Conservation (phyloP, 2,888 invertebrate species). For the Sesamia inferens region DNA sequence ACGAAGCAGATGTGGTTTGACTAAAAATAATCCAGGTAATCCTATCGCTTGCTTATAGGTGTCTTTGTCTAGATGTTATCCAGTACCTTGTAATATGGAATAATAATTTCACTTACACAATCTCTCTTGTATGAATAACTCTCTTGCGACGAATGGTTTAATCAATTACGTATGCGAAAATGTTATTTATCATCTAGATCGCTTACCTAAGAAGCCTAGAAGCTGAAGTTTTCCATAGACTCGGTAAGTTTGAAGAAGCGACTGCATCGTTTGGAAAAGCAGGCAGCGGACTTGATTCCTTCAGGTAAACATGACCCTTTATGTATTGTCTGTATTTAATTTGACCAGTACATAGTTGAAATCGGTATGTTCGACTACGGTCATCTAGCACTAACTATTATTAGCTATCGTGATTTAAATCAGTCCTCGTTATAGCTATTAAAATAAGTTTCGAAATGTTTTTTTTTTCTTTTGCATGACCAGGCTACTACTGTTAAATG, state of each 20-base stretch:
- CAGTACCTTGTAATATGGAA: neutral
- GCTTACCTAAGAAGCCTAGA: conserved; percentile 78
- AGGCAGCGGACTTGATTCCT: conserved; percentile 68
- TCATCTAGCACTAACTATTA: neutral
- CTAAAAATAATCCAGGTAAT: no score
- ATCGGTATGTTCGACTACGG: neutral
- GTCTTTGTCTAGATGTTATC: no score
- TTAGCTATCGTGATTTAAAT: neutral
- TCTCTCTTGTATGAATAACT: neutral
- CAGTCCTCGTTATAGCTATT: neutral
- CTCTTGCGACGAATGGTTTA: neutral
- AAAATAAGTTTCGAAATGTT: neutral
- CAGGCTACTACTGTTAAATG: neutral
- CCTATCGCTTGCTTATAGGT: neutral
- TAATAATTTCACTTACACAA: neutral
- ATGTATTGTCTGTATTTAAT: neutral
- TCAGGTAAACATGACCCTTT: conserved; percentile 66
- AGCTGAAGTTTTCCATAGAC: conserved; percentile 80
- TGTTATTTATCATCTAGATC: conserved; percentile 66
- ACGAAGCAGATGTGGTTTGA: neutral
- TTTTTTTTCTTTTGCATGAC: neutral
- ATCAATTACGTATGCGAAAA: neutral
- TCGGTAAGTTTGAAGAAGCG: conserved; percentile 68
- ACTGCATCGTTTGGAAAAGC: conserved; percentile 74
- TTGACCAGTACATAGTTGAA: neutral